Evolutionary conservation across 2,888 invertebrate species (phyloP).

Genomic region (Tigriopus californicus): DNA sequence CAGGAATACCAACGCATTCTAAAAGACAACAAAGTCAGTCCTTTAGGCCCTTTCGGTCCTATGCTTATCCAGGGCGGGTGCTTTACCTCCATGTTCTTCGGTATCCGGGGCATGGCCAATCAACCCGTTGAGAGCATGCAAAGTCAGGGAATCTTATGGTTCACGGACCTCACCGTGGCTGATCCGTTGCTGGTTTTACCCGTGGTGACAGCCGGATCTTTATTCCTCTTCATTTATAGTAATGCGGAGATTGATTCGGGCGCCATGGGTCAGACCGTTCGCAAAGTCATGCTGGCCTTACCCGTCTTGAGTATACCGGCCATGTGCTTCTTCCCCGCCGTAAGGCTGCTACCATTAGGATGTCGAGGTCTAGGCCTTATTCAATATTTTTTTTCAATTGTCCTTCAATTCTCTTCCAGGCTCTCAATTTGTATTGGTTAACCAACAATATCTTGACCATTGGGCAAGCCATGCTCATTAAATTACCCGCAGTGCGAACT

Average conservation of each 20-base stretch:
- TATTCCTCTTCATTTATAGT: constrained; percentile 19
- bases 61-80: constrained; percentile 26
- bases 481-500: not conserved
- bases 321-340: constrained; percentile 65
- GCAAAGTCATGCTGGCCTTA: constrained; percentile 50
- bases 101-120: constrained; percentile 66
- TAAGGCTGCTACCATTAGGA: too few relatives aligned
- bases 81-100: constrained; percentile 84
- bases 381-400: not conserved
- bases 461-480: not conserved
- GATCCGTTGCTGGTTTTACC: constrained; percentile 81
- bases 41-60: not conserved
- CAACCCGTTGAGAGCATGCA: constrained; percentile 75
- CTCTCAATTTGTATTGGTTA: not conserved
- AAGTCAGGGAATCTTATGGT: constrained; percentile 77
- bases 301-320: constrained; percentile 66
- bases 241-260: not conserved
- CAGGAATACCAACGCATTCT: not conserved
- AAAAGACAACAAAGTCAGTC: not conserved
- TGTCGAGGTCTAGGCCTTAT: too few relatives aligned
- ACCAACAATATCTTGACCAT: not conserved
- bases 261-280: constrained; percentile 32
- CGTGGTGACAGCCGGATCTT: constrained; percentile 45
- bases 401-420: not conserved
- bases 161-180: constrained; percentile 66